A percentile compares a stretch with the other conserved stretches of the same genome.
These are phyloP conservation scores for Boloria selene DNA, from an alignment of 2,888 invertebrate species.

Conservation along the genomic window DNA sequence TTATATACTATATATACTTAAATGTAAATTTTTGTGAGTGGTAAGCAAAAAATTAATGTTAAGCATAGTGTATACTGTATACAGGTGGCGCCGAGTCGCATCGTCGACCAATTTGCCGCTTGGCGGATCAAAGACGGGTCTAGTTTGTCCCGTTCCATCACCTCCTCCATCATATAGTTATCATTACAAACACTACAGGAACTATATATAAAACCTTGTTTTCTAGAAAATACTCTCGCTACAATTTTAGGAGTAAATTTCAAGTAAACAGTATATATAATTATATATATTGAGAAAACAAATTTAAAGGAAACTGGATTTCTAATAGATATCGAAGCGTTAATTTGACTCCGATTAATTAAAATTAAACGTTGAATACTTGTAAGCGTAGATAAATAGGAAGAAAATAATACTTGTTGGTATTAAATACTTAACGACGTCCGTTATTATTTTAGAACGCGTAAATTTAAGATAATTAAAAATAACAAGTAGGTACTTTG, in stretches of 20 bases:
- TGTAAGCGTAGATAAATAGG: neutral
- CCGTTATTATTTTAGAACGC: neutral
- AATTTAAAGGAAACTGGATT: constrained; percentile 1
- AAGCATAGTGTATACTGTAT: constrained; percentile 55
- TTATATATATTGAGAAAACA: neutral
- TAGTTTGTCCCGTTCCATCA: constrained; percentile 38
- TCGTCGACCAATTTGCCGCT: constrained; percentile 69
- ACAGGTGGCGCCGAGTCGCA: constrained; percentile 54
- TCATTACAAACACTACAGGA: constrained; percentile 24
- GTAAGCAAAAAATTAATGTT: constrained; percentile 25
- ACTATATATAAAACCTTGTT: constrained; percentile 21
- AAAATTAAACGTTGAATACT: constrained; percentile 12
- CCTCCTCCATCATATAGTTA: constrained; percentile 28
- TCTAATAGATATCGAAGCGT: constrained; percentile 11
- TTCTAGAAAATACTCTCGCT: neutral
- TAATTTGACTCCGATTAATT: constrained; percentile 17
- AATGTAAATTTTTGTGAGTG: constrained; percentile 9
- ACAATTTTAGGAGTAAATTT: neutral
- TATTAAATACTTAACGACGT: constrained; percentile 3
- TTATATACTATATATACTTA: neutral
- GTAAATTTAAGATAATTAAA: neutral
- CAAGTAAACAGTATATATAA: too few relatives aligned
- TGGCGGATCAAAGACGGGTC: constrained; percentile 67
- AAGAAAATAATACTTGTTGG: constrained; percentile 1
- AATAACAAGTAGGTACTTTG: too few relatives aligned